Conservation (phyloP, 1,140 invertebrate genomes). For the Ptiloglossa arizonensis region DNA sequence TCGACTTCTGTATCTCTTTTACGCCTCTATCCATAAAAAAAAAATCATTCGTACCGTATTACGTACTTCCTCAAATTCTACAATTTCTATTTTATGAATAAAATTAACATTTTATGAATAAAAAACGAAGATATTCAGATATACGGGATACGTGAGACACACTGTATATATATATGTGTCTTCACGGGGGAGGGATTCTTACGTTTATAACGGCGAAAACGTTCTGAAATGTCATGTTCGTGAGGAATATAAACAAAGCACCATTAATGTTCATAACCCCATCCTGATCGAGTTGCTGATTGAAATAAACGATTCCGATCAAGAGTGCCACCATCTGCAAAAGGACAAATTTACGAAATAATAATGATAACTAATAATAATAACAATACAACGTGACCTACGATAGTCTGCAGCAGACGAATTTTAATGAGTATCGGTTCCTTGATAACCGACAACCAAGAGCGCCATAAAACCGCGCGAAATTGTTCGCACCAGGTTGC, state of each 20-base stretch:
- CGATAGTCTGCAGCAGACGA: conserved; percentile 92
- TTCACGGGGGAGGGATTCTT: conserved; percentile 78
- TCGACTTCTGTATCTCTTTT: no score
- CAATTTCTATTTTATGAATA: no score
- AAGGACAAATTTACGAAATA: conserved; percentile 24
- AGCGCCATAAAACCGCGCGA: conserved; percentile 93
- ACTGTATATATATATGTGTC: no score
- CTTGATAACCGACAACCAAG: conserved; percentile 92
- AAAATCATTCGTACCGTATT: no score
- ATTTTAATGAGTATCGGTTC: conserved; percentile 95
- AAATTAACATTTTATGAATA: no score
- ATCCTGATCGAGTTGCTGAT: conserved; percentile 91
- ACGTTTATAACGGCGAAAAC: conserved; percentile 94
- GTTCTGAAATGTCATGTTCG: conserved; percentile 97
- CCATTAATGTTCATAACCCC: conserved; percentile 98
- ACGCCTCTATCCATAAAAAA: no score
- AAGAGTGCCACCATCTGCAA: conserved; percentile 92
- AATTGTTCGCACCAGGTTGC: conserved; percentile 95
- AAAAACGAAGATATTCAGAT: no score
- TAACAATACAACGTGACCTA: conserved; percentile 81
- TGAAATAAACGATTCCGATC: conserved; percentile 94
- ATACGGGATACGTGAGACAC: no score
- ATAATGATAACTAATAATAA: neutral
- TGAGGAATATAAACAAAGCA: conserved; percentile 95
- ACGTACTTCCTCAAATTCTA: no score